Percentiles rank a stretch among this genome's conserved stretches.
Evolutionary conservation across 92 coral and sea anemone genomes (phyloP).

Genomic region (Ricordea florida): DNA sequence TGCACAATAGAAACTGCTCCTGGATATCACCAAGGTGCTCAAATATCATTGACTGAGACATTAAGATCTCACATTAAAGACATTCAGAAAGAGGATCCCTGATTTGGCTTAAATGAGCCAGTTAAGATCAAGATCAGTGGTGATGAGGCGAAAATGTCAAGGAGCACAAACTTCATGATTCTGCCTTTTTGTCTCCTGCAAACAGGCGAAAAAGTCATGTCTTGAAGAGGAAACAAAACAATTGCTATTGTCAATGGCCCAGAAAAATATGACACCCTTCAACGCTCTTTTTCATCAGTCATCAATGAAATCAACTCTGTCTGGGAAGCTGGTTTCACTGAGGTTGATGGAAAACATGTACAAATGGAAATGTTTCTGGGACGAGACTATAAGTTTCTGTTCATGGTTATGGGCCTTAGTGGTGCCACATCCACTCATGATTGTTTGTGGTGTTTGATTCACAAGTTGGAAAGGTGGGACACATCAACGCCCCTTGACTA

Average conservation of each 20-base stretch:
- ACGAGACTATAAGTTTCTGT: conserved; percentile 52
- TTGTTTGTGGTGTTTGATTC: conserved; percentile 48
- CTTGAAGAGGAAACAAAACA: conserved; percentile 63
- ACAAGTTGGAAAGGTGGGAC: conserved; percentile 39
- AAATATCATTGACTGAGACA: conserved; percentile 33
- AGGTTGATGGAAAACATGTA: conserved; percentile 25
- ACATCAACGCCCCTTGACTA: conserved; percentile 1
- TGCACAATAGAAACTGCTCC: conserved; percentile 50
- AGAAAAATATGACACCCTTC: conserved; percentile 53
- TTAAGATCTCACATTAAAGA: conserved; percentile 37
- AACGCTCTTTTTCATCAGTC: conserved; percentile 9
- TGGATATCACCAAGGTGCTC: conserved; percentile 57
- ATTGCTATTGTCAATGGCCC: conserved; percentile 69
- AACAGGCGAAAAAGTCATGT: conserved; percentile 54
- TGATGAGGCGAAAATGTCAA: conserved; percentile 72
- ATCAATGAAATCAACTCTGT: conserved; percentile 22
- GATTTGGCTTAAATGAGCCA: not conserved
- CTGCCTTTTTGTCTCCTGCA: conserved; percentile 59
- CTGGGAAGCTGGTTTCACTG: not conserved
- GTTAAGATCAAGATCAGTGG: conserved; percentile 62
- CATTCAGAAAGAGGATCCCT: conserved; percentile 1
- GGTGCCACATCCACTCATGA: conserved; percentile 49
- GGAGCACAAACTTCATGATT: conserved; percentile 56
- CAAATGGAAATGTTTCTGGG: conserved; percentile 24
- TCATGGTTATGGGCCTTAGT: conserved; percentile 53